These are phyloP conservation scores for Steinernema khuongi DNA, from an alignment of 1,140 invertebrate species.

Conservation along the genomic window DNA sequence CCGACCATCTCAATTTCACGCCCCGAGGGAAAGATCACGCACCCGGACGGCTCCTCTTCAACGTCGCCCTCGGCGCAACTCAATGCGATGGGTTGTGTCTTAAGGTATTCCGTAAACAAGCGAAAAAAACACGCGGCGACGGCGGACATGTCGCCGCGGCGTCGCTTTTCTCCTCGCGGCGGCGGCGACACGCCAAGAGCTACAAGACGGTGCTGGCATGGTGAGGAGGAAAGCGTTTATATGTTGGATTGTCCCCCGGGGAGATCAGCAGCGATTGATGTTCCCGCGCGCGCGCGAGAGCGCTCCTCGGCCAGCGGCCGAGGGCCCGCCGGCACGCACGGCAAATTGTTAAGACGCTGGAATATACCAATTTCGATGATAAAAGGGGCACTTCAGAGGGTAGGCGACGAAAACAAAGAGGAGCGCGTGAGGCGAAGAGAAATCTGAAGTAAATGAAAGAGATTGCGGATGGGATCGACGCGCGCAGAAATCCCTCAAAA, in stretches of 20 bases:
- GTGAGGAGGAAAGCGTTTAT: not conserved
- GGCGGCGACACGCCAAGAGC: not conserved
- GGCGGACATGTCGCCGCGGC: no score
- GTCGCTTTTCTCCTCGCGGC: no score
- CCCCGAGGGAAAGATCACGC: no score
- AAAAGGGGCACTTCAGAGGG: not conserved
- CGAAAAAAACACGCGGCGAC: no score
- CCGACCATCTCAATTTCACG: no score
- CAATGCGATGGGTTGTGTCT: no score
- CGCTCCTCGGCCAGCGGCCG: not conserved
- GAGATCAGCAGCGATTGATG: constrained; percentile 16
- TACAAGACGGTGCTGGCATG: constrained; percentile 7
- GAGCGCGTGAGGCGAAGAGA: not conserved
- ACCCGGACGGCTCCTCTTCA: no score
- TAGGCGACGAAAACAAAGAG: not conserved
- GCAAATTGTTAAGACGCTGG: constrained; percentile 9
- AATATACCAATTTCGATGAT: constrained; percentile 4
- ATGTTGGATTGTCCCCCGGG: constrained; percentile 9
- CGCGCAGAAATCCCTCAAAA: not conserved
- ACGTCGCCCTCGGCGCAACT: no score
- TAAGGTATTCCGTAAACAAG: no score
- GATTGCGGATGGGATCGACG: no score
- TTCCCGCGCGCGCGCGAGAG: not conserved
- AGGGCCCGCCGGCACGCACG: not conserved
- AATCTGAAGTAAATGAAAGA: not conserved